phyloP scores from a whole-genome alignment of 1,140 invertebrate genomes.

The Zaprionus ghesquierei region DNA sequence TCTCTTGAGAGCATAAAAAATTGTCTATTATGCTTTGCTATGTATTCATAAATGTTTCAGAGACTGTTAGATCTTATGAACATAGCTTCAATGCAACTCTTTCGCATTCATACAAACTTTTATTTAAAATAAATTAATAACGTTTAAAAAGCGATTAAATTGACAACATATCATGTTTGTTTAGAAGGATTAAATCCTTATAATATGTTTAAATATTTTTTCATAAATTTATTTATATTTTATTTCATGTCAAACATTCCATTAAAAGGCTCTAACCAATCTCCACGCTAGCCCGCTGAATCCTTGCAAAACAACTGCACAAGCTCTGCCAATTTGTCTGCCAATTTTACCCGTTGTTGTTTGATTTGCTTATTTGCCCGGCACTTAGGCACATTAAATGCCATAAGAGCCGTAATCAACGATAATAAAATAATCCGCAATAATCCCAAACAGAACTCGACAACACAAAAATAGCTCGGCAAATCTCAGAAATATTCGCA shows the following conservation, averaged over 20 bases:
- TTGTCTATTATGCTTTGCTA: background rate
- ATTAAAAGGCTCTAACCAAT: background rate
- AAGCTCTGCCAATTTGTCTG: background rate
- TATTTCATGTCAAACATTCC: background rate
- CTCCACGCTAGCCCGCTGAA: background rate
- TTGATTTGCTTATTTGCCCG: slow-evolving; percentile 14
- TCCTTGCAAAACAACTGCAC: background rate
- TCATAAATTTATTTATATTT: too few relatives aligned
- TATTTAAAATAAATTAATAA: too few relatives aligned
- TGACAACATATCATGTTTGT: too few relatives aligned
- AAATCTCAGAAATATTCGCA: slow-evolving; percentile 33
- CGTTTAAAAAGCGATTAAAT: too few relatives aligned
- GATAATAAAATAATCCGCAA: slow-evolving; percentile 36
- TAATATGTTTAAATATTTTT: background rate
- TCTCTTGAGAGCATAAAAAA: background rate
- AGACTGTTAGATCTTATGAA: too few relatives aligned
- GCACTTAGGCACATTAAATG: slow-evolving; percentile 36
- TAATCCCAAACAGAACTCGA: slow-evolving; percentile 15
- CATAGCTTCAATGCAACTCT: too few relatives aligned
- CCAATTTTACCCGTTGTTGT: slow-evolving; percentile 19
- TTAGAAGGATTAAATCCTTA: background rate
- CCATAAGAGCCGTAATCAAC: slow-evolving; percentile 22
- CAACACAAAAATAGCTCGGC: slow-evolving; percentile 27
- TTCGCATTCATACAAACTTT: too few relatives aligned
- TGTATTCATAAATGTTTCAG: background rate